These are phyloP conservation scores for Amorpha juglandis DNA, from an alignment of 2,888 invertebrate genomes.

Conservation along the genomic window DNA sequence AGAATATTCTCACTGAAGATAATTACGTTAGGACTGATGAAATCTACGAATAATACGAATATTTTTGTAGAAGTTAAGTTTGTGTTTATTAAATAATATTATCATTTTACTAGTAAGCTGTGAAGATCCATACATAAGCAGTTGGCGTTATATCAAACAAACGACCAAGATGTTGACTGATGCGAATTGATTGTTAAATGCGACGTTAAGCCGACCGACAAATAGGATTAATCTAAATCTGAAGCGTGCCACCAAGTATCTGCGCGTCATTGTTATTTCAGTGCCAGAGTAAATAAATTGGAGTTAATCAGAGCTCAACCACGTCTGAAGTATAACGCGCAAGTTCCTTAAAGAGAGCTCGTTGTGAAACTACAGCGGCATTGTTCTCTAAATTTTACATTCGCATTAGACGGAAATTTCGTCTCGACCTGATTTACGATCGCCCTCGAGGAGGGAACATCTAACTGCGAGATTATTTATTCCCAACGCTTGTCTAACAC, in stretches of 20 bases:
- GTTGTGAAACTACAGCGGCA: slow-evolving; percentile 59
- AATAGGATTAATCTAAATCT: slow-evolving; percentile 24
- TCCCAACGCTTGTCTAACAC: slow-evolving; percentile 61
- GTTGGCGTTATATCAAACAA: background rate
- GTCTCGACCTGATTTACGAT: slow-evolving; percentile 73
- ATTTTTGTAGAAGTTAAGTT: background rate
- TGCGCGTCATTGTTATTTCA: slow-evolving; percentile 24
- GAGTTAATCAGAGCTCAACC: slow-evolving; percentile 56
- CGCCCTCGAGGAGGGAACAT: slow-evolving; percentile 60
- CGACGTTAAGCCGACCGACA: slow-evolving; percentile 23
- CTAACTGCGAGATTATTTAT: slow-evolving; percentile 76
- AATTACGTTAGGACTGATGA: background rate
- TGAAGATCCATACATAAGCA: background rate
- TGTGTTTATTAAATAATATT: background rate
- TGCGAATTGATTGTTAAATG: slow-evolving; percentile 24
- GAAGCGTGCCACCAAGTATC: slow-evolving; percentile 21
- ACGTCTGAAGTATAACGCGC: slow-evolving; percentile 59
- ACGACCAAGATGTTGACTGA: slow-evolving; percentile 18
- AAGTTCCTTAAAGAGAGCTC: slow-evolving; percentile 60
- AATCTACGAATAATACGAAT: background rate
- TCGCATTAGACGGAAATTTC: slow-evolving; percentile 72
- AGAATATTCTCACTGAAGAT: background rate
- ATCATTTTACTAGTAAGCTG: background rate
- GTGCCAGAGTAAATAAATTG: slow-evolving; percentile 38
- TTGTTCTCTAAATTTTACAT: slow-evolving; percentile 74